Evolutionary conservation across 2,113 vertebrate species (phyloP), one percentile per base, ranked within the genome.

Genomic region (Atlantisia rogersi): DNA sequence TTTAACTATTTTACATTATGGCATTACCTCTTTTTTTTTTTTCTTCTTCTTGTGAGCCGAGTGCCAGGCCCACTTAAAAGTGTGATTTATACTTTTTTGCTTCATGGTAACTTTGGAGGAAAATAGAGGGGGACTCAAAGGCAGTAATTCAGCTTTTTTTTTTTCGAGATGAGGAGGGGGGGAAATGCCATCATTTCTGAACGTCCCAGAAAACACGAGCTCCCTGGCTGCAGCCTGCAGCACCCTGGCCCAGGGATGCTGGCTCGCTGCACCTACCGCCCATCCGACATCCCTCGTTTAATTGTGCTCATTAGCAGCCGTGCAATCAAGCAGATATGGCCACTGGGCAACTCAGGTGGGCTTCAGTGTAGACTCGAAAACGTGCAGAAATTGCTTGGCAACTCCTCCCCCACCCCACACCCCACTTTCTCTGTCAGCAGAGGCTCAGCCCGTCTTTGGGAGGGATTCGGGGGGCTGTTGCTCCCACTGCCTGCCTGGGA

Each of bases 41-140:
- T n/a, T n/a, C n/a, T n/a, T n/a, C n/a, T n/a, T n/a, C n/a, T n/a
- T n/a, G n/a, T n/a, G n/a, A n/a, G n/a, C n/a, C n/a, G n/a, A n/a
- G n/a, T n/a, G n/a, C n/a, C n/a, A n/a, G n/a, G n/a, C n/a, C n/a
- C n/a, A n/a, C n/a, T n/a, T n/a, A n/a, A n/a, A n/a, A n/a, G n/a
- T n/a, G n/a, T n/a, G n/a, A n/a, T n/a, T n/a, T n/a, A n/a, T n/a
- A n/a, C n/a, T 48, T 48, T 97, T 98, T 98, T 97, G 19, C 98
- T 98, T 98, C 98, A 99, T 94, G 98, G 98, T 98, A 98, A 98
- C 98, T 99, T 98, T 97, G 94, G 88, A 96, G 75, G 78, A 95
- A 98, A 97, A 98, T 97, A 97, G 98, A 95, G 81, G 92, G 88
- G 65, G 87, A 82, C 96, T 98, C 97, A 99, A 98, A 98, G 98